A percentile compares a stretch with the other conserved stretches of the same genome.
These are phyloP conservation scores for Tinea trinotella DNA, from an alignment of 2,888 invertebrate species.

Conservation along the genomic window DNA sequence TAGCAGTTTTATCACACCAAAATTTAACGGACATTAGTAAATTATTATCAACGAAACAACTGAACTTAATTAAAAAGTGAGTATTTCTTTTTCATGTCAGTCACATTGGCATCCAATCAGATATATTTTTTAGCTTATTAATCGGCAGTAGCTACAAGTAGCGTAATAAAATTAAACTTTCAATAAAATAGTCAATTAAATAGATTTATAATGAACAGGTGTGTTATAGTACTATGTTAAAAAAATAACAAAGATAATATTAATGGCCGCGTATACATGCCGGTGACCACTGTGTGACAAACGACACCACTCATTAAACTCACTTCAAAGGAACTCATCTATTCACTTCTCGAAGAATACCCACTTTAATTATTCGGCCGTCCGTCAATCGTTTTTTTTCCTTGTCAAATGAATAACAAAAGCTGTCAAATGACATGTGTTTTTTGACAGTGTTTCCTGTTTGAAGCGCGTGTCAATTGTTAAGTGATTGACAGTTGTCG, in stretches of 20 bases:
- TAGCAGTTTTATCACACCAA: too few species aligned
- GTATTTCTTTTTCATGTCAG: too few species aligned
- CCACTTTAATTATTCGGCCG: constrained; percentile 42
- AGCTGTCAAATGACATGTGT: constrained; percentile 38
- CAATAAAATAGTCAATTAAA: neutral
- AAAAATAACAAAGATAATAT: neutral
- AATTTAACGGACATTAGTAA: too few species aligned
- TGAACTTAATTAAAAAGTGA: too few species aligned
- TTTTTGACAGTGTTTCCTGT: constrained; percentile 21
- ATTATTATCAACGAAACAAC: too few species aligned
- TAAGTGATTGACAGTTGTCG: constrained; percentile 10
- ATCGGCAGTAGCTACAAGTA: too few species aligned
- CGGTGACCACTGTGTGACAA: neutral
- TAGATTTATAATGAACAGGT: constrained; percentile 3
- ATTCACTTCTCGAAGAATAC: constrained; percentile 20
- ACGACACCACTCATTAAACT: constrained; percentile 45
- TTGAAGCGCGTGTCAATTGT: constrained; percentile 20
- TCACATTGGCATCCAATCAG: too few species aligned
- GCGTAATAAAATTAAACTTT: neutral
- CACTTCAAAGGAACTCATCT: constrained; percentile 47
- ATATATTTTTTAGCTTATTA: too few species aligned
- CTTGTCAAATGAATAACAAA: constrained; percentile 32
- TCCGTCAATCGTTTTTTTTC: constrained; percentile 31
- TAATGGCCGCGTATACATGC: neutral
- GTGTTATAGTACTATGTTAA: neutral